phyloP scores from a whole-genome alignment of 2,888 invertebrate genomes.

The Dolomedes plantarius region DNA sequence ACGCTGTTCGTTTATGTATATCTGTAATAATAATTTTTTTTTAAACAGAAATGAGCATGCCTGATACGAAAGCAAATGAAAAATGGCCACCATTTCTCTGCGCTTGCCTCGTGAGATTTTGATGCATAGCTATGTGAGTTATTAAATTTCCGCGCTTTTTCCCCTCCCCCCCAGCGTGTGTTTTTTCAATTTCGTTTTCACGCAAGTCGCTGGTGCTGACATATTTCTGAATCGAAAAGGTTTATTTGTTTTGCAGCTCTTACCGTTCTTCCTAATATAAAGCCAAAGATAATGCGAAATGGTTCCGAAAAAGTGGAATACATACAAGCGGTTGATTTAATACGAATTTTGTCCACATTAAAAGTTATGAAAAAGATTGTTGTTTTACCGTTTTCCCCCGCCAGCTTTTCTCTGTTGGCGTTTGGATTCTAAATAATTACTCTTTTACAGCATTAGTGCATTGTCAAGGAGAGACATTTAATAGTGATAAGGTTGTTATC shows the following conservation, averaged over 20 bases:
- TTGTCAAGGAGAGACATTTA: too few relatives aligned
- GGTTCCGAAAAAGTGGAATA: not conserved
- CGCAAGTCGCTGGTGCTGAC: constrained; percentile 1
- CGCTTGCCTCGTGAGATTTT: not conserved
- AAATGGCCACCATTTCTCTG: not conserved
- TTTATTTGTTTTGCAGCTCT: constrained; percentile 7
- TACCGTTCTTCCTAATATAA: not conserved
- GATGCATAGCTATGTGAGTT: not conserved
- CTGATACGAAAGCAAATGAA: not conserved
- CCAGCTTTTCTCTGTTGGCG: too few relatives aligned
- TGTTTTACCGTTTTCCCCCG: not conserved
- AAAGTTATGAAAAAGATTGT: not conserved
- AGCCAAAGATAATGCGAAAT: not conserved
- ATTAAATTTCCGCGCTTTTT: not conserved
- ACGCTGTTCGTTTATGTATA: too few relatives aligned
- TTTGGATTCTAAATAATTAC: too few relatives aligned
- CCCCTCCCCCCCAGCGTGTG: not conserved
- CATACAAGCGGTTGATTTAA: not conserved
- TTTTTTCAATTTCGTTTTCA: constrained; percentile 9
- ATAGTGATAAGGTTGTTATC: too few relatives aligned
- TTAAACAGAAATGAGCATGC: not conserved
- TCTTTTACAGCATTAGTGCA: too few relatives aligned
- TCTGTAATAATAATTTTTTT: not conserved
- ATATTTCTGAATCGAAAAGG: not conserved
- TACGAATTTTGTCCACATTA: not conserved